Percentiles rank a stretch among this genome's conserved stretches.
These are phyloP conservation scores for Patagioenas fasciata DNA, from an alignment of 2,113 vertebrate genomes.

Conservation along the genomic window DNA sequence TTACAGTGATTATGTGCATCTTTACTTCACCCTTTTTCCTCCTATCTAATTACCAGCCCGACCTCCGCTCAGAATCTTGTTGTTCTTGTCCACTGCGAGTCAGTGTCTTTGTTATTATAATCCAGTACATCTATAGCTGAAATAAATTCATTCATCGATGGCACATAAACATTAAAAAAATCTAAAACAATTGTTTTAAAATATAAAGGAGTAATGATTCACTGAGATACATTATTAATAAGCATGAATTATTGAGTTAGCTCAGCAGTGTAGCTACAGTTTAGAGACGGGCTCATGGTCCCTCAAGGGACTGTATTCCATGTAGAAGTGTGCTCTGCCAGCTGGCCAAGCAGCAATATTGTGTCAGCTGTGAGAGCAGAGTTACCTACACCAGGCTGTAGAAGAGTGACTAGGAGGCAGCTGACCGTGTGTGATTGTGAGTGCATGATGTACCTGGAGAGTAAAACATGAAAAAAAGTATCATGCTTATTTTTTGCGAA, in stretches of 20 bases:
- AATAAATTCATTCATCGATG: slow-evolving; percentile 25
- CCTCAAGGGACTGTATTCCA: not conserved
- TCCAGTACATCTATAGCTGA: not conserved
- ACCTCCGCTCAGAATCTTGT: not conserved
- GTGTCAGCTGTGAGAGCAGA: not conserved
- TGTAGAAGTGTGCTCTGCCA: slow-evolving; percentile 11
- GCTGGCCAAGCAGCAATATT: not conserved
- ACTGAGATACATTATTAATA: slow-evolving; percentile 59
- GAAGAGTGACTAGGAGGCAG: not conserved
- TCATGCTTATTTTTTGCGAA: not conserved
- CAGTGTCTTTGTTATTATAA: not conserved
- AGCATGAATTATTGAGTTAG: slow-evolving; percentile 52
- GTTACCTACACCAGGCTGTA: not conserved
- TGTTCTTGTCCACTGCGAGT: not conserved
- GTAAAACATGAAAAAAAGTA: not conserved
- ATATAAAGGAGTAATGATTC: slow-evolving; percentile 50
- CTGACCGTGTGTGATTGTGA: not conserved
- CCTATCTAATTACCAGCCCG: not conserved
- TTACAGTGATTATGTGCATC: not conserved
- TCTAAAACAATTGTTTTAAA: slow-evolving; percentile 58
- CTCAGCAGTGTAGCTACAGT: slow-evolving; percentile 1
- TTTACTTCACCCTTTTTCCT: not conserved
- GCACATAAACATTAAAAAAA: slow-evolving; percentile 19
- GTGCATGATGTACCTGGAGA: not conserved
- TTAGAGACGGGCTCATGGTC: not conserved